Evolutionary conservation across 2,113 vertebrate genomes (phyloP), one percentile per base, ranked within the genome.

Genomic region (Anhinga rufa): DNA sequence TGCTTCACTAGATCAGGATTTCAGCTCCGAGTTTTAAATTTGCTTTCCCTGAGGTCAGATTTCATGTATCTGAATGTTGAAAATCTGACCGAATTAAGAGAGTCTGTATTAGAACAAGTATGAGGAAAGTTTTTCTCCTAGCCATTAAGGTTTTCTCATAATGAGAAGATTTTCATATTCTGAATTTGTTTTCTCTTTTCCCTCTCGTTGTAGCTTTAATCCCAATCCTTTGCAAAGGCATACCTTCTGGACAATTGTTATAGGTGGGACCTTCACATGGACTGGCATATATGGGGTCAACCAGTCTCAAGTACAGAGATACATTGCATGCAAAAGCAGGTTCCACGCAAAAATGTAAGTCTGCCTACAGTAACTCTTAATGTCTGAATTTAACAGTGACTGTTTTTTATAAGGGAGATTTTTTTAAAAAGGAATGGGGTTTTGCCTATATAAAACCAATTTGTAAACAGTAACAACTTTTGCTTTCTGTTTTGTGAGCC

Each of bases 281-380:
- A 97, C 98, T 78, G 92, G 98, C 51, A 97, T 99, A 89, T 99
- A 99, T 5, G 99, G 99, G 7, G 95, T 99, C 95, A 99, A 99
- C 97, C 99, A 99, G 83, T 98, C 99, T 46, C 99, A 99, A 97
- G 99, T 99, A 80, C 99, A 99, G 95, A 98, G 99, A 98, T 99
- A 99, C 91, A 98, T 99, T 93, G 98, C 99, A 55, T 99, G 99
- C 98, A 99, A 99, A 98, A 99, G 32, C 95, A 97, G 98, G 93
- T 97, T 98, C 71, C 99, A 99, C 0, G 99, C 99, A 83, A 99
- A 99, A 98, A 12, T 99, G 99, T 99, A 98, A 99, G 99, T 82
- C 52, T 92, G 80, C 65, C 46, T 83, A 10, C 52, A 69, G 48
- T 69, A 70, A 86, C 76, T 75, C 66, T 62, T 82, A 46, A 76